A percentile compares a stretch with the other conserved stretches of the same genome.
Conservation (phyloP, 2,888 invertebrate species). For the Dilophus febrilis region DNA sequence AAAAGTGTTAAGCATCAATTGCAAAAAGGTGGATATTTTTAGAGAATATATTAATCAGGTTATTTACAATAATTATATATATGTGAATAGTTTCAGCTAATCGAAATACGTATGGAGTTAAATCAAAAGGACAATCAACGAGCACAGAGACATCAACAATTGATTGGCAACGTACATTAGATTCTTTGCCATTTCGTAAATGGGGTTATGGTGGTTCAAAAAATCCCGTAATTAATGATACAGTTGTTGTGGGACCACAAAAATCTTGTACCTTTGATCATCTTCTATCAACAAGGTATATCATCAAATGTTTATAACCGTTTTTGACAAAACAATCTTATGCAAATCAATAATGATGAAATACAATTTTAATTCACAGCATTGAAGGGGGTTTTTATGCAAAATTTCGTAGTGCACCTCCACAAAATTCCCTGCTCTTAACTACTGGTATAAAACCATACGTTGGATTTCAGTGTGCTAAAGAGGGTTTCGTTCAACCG, state of each 20-base stretch:
- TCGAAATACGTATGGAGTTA: neutral
- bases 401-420: slow-evolving; percentile 54
- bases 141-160: neutral
- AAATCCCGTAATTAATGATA: slow-evolving; percentile 56
- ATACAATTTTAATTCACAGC: slow-evolving; percentile 11
- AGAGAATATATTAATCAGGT: neutral
- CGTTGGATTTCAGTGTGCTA: slow-evolving; percentile 73
- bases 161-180: slow-evolving; percentile 9
- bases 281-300: slow-evolving; percentile 50
- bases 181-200: slow-evolving; percentile 54
- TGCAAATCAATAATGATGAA: too few species aligned
- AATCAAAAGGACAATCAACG: too few species aligned
- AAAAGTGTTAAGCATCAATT: slow-evolving; percentile 62
- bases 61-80: neutral
- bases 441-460: slow-evolving; percentile 70
- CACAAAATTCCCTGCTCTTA: slow-evolving; percentile 56
- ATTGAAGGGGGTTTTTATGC: slow-evolving; percentile 23
- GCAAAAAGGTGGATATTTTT: slow-evolving; percentile 21
- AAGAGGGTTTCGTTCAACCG: slow-evolving; percentile 72
- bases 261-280: slow-evolving; percentile 56
- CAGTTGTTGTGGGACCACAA: slow-evolving; percentile 57
- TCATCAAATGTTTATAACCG: too few species aligned
- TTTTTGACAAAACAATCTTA: too few species aligned
- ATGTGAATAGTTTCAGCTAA: slow-evolving; percentile 2
- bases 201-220: slow-evolving; percentile 69